Evolutionary conservation across 2,888 invertebrate species (phyloP), one percentile per base, ranked within the genome.

Genomic region (Oegoconia quadripuncta): DNA sequence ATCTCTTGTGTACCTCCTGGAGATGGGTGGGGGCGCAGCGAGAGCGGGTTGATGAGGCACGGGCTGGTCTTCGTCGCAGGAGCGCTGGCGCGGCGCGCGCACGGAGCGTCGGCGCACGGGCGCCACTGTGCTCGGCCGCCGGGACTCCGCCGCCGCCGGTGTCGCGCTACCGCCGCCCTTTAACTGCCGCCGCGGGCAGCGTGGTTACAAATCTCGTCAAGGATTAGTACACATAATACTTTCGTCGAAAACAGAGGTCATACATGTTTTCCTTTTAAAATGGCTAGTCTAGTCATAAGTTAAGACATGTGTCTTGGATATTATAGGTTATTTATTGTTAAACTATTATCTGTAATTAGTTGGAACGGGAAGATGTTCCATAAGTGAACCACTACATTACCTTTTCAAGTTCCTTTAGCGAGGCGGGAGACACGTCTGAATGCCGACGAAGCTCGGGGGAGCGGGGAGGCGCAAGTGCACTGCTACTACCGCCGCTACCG

Each of bases 401-500:
- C 91, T 95, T 94, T 81, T 96, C 95, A n/a, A 96, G 88, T 73
- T 95, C 95, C 68, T 95, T 95, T 31, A 96, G 86, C 25, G 95
- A 95, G 2, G 95, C 95, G 9, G 95, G 95, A 8, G 95, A 95
- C 2, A 95, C 95, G 66, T 95, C 96, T 1, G 95, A 95, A 68
- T 95, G 95, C 23, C 95, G 82, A 13, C 95, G 88, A 6, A 95
- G 80, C 65, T 96, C 95, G 0, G 95, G 95, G 45, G 94, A 95
- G 42, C 95, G 89, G 0, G 95, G 95, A 8, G 95, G 95, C n/a
- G 94, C 95, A 18, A 95, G 83, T 2, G 91, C 94, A 17, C 89
- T 75, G 42, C 89, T 87, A 30, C 84, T 78, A 51, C 81, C 74
- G 30, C 88, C 77, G 34, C 88, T 86, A 45, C 88, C 88, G 2